Percentiles rank a stretch among this genome's conserved stretches.
Evolutionary conservation across 1,140 invertebrate genomes (phyloP).

Genomic region (Brachystomella parvula): DNA sequence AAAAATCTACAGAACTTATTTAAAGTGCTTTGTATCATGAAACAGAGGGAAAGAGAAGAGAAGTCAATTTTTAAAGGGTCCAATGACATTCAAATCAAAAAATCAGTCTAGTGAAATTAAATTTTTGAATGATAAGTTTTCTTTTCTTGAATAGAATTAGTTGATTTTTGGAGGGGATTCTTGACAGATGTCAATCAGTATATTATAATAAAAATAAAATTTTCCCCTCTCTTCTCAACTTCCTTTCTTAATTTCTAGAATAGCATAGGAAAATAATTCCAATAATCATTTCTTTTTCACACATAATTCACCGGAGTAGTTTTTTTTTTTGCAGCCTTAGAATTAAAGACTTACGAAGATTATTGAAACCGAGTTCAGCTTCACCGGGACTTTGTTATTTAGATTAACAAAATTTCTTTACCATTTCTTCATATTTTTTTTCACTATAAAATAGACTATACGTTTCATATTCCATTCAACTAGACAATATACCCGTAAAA

Average conservation of each 20-base stretch:
- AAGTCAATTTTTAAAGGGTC: neutral
- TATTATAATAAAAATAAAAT: neutral
- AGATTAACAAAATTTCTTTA: neutral
- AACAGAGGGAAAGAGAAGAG: neutral
- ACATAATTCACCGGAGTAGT: too few relatives aligned
- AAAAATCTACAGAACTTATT: neutral
- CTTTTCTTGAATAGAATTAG: neutral
- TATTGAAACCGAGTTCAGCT: neutral
- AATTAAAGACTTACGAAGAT: too few relatives aligned
- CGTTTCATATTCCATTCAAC: conserved; percentile 1
- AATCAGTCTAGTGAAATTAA: neutral
- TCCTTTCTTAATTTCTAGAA: neutral
- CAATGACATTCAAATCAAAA: neutral
- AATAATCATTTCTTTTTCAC: too few relatives aligned
- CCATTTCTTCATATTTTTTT: neutral
- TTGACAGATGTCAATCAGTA: neutral
- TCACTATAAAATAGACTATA: neutral
- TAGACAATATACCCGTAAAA: neutral
- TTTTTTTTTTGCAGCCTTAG: too few relatives aligned
- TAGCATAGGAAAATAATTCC: too few relatives aligned
- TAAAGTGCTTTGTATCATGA: too few relatives aligned
- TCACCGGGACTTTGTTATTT: neutral
- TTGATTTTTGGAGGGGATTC: neutral
- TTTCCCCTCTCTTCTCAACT: too few relatives aligned
- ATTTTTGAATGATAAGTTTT: neutral